phyloP scores from a whole-genome alignment of 2,888 invertebrate genomes.

The Stenodera caucasica region DNA sequence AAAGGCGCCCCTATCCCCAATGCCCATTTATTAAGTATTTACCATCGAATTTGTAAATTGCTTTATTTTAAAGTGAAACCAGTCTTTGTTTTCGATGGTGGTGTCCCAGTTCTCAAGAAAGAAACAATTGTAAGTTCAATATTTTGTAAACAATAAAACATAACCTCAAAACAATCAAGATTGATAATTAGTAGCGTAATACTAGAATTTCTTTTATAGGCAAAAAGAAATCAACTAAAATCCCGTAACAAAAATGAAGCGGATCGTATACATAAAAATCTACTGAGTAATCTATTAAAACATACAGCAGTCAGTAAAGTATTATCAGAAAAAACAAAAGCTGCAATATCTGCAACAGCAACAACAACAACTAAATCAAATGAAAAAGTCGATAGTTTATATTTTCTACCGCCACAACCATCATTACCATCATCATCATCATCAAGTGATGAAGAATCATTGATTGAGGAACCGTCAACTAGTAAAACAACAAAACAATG shows the following conservation, averaged over 20 bases:
- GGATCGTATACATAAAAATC: slow-evolving; percentile 71
- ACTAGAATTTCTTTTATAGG: slow-evolving; percentile 59
- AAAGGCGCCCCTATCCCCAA: slow-evolving; percentile 81
- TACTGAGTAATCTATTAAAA: slow-evolving; percentile 73
- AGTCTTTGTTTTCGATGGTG: slow-evolving; percentile 98
- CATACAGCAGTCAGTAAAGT: slow-evolving; percentile 76
- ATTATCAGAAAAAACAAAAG: slow-evolving; percentile 60
- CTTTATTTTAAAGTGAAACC: slow-evolving; percentile 94
- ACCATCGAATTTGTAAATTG: slow-evolving; percentile 93
- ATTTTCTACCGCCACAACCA: slow-evolving; percentile 62
- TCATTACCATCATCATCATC: slow-evolving; percentile 51
- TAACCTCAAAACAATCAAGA: slow-evolving; percentile 20
- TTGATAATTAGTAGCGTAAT: slow-evolving; percentile 9
- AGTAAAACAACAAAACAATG: slow-evolving; percentile 51
- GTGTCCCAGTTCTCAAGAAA: slow-evolving; percentile 86
- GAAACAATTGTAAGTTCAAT: slow-evolving; percentile 80
- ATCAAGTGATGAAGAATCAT: slow-evolving; percentile 58
- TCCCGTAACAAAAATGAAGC: slow-evolving; percentile 71
- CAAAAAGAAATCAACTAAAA: slow-evolving; percentile 74
- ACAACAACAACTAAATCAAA: slow-evolving; percentile 21
- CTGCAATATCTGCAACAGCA: slow-evolving; percentile 21
- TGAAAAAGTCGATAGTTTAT: slow-evolving; percentile 63
- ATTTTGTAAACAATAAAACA: slow-evolving; percentile 14
- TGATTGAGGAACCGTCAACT: slow-evolving; percentile 32
- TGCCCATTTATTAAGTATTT: slow-evolving; percentile 91